Percentiles rank a stretch among this genome's conserved stretches.
Conservation (phyloP, 2,797 vertebrate species). For the Tauraco hartlaubi region DNA sequence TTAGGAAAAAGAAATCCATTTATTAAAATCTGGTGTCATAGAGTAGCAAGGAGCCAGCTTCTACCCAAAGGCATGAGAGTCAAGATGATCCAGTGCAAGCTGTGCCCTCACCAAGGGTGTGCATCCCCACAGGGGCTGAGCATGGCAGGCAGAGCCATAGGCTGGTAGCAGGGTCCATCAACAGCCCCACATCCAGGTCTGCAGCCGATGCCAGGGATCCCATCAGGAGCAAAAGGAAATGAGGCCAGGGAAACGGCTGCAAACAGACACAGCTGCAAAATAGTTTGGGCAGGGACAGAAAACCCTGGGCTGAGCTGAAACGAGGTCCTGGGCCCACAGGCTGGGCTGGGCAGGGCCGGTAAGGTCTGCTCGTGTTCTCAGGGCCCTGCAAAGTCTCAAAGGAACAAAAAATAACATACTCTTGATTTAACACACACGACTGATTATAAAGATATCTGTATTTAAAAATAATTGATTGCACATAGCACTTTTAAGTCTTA, state of each 20-base stretch:
- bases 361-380: neutral
- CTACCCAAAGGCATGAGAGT: neutral
- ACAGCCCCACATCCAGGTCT: neutral
- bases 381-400: neutral
- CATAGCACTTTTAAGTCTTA: neutral
- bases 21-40: neutral
- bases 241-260: neutral
- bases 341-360: neutral
- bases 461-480: neutral
- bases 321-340: neutral
- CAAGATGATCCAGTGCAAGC: neutral
- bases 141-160: accelerated
- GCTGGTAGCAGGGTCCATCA: neutral
- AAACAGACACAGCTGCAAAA: neutral
- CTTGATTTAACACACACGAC: neutral
- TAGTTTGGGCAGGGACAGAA: neutral
- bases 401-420: neutral
- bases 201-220: accelerated
- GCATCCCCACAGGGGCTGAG: neutral
- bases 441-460: neutral
- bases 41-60: neutral
- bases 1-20: neutral
- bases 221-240: neutral
- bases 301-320: neutral
- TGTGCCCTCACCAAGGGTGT: accelerated